Base-by-base conservation (phyloP, 2,888 invertebrate species). In the Fabriciana adippe region DNA sequence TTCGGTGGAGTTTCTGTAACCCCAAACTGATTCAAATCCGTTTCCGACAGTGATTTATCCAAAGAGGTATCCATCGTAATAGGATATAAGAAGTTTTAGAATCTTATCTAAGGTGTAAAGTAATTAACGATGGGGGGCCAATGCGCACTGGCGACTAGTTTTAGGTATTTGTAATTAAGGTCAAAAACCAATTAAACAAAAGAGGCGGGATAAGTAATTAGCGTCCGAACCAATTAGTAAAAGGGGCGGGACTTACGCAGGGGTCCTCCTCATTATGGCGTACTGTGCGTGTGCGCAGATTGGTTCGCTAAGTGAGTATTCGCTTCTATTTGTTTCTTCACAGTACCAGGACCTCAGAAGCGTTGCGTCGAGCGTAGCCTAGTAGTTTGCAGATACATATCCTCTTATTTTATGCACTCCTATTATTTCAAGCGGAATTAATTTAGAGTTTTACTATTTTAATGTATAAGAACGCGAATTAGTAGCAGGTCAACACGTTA, bases 381-480 rank as follows among this genome's bases (percentile, higher is more conserved):
- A 26, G 21, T 26, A 26, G 21, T 26, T 18, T 26, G 21, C 21
- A 26, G 21, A 26, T 26, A 26, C 21, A 26, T 26, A 26, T 26
- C 21, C 3, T 26, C 21, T 26, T 26, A 3, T 26, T 31, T 55
- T 64, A 53, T 62, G 54, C 18, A 41, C 57, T 67, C 67, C 62
- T 67, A 63, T 62, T 63, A 21, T 67, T 56, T 48, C 31, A 53
- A 21, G 35, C 35, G 47, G 55, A 60, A 41, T 54, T 55, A 55
- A 16, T 50, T 55, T 67, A 18, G 51, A 21, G 51, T 56, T 67
- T 67, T 63, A 55, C 21, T 51, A 55, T 56, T 57, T 31, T 48
- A 51, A 67, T 55, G 31, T 47, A 41, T 51, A 47, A 18, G 26
- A 51, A 48, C 4, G 26, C 26, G 26, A 56, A 15, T 31, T 41